A percentile compares a stretch with the other conserved stretches of the same genome.
Evolutionary conservation across 2,113 vertebrate species (phyloP).

Genomic region (Anguilla japonica): DNA sequence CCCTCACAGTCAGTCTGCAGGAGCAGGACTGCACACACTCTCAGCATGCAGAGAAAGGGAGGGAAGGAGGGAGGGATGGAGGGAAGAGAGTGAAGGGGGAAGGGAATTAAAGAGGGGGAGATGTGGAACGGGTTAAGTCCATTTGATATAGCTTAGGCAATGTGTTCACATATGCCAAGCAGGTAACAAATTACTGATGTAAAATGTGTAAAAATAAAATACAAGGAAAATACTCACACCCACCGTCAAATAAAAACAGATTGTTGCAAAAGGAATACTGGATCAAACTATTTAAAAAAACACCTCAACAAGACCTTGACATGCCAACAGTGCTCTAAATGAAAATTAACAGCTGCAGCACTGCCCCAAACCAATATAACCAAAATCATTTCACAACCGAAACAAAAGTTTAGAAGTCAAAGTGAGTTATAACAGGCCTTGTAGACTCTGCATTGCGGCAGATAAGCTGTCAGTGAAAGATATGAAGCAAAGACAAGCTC

Average conservation of each 20-base stretch:
- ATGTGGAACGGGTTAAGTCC: not conserved
- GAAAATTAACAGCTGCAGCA: not conserved
- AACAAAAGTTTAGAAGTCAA: not conserved
- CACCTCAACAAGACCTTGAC: not conserved
- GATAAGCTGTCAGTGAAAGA: not conserved
- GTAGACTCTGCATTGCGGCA: not conserved
- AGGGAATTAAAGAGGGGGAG: conserved; percentile 11
- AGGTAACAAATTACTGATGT: not conserved
- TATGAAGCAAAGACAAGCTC: not conserved
- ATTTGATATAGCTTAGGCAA: not conserved
- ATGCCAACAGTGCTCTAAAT: not conserved
- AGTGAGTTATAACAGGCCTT: not conserved
- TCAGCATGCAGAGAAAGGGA: not conserved
- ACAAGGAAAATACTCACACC: not conserved
- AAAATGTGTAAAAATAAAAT: not conserved
- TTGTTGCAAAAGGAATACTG: not conserved
- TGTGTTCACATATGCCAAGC: too few species aligned
- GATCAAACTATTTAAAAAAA: not conserved
- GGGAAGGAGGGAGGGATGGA: conserved; percentile 24
- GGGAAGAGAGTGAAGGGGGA: not conserved
- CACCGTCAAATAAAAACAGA: not conserved
- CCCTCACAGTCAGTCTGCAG: not conserved
- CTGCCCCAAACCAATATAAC: not conserved
- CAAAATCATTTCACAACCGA: not conserved
- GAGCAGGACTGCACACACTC: not conserved